Evolutionary conservation across 2,113 vertebrate genomes (phyloP), one percentile per base, ranked within the genome.

Genomic region (Tor tambroides): DNA sequence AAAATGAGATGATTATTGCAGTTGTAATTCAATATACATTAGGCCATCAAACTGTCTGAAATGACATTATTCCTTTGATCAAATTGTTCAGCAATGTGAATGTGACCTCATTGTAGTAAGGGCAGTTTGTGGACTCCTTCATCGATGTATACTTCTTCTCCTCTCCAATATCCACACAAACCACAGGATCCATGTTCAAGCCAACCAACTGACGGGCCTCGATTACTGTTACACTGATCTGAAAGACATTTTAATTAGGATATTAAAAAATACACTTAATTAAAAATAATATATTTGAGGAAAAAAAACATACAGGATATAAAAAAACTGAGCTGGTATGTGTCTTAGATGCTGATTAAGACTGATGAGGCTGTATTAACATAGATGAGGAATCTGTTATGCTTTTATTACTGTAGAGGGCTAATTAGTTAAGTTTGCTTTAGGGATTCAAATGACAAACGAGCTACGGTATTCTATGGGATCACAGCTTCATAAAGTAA

Each of bases 141-240:
- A 99, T 99, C n/a, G 98, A 99, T 0, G 98, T 99, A 93, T 96
- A 98, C 84, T 99, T 99, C 93, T 97, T 99, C 72, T 99, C 98
- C 0, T 99, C 98, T 0, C 98, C 43, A 1, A 99, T 96, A 89
- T 99, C 98, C 91, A 99, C 98, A 0, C 98, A 99, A 75, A 99
- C 98, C 91, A 99, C 96, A 0, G 98, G 98, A 91, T 99, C 98
- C 98, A 99, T 98, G 95, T 99, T 99, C 80, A 99, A 94, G 74
- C 98, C 98, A 43, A 99, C 95, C 4, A 99, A 95, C 95, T 99
- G 98, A 83, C 98, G 96, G 1, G 97, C 98, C 92, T 99, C 98
- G 0, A 99, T 97, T 85, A 99, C 89, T 0, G 97, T 99, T 92
- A 99, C 87, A 92, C 96, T 99, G 89, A 99, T 97, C 98, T 99